phyloP scores from a whole-genome alignment of 2,113 vertebrate species.

The Harpagus bidentatus region DNA sequence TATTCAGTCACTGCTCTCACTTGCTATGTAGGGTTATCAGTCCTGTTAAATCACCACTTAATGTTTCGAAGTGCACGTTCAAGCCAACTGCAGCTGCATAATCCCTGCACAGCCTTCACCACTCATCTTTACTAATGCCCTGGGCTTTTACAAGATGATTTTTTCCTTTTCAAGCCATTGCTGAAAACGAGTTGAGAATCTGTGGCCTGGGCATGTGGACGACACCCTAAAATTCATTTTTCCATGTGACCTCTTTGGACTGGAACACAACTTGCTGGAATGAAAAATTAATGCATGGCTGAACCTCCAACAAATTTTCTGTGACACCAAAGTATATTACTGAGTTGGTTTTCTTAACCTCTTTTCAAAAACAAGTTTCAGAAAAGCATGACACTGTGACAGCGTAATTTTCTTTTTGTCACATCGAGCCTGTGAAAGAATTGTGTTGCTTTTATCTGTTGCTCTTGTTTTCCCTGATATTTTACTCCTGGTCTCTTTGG shows the following conservation, averaged over 20 bases:
- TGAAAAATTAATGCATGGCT: background rate
- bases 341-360: conserved; percentile 4
- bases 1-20: background rate
- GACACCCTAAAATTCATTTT: background rate
- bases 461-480: background rate
- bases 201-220: background rate
- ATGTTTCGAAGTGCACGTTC: background rate
- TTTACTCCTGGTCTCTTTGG: background rate
- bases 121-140: background rate
- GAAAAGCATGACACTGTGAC: background rate
- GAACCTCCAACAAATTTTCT: background rate
- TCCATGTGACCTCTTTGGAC: background rate
- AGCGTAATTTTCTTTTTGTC: background rate
- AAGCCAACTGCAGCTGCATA: background rate
- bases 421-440: background rate
- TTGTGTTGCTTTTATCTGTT: background rate
- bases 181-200: background rate
- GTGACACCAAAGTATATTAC: background rate
- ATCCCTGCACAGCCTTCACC: background rate
- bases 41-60: background rate
- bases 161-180: background rate
- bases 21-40: background rate
- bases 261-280: background rate
- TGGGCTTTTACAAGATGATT: background rate
- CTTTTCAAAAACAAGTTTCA: conserved; percentile 1